A percentile compares a stretch with the other conserved stretches of the same genome.
Evolutionary conservation across 2,797 vertebrate genomes (phyloP).

Genomic region (Liparis tanakae): DNA sequence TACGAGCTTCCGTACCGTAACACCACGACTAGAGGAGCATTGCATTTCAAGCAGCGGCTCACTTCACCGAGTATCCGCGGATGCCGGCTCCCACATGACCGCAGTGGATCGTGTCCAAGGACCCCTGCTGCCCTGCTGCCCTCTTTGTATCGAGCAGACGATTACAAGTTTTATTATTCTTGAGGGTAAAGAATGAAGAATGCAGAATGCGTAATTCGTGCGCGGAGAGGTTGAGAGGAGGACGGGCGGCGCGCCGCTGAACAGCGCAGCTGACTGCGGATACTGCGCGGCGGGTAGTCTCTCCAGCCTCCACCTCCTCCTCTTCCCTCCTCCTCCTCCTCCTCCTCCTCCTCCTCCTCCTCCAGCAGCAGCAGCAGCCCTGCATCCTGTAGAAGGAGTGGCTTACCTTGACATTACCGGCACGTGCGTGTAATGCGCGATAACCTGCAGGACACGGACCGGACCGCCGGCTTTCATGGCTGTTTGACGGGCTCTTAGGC

Average conservation of each 20-base stretch:
- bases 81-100: no score
- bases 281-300: constrained; percentile 55
- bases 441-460: constrained; percentile 38
- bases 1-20: no score
- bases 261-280: constrained; percentile 73
- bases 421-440: constrained; percentile 35
- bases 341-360: background rate
- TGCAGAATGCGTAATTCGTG: no score
- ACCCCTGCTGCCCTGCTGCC: no score
- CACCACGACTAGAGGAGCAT: no score
- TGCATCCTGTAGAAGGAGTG: constrained; percentile 72
- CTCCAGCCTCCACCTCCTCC: constrained; percentile 27
- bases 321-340: background rate
- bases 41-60: no score
- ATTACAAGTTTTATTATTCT: no score
- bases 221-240: background rate
- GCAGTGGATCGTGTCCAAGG: background rate
- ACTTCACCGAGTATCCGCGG: no score
- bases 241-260: background rate
- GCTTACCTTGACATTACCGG: constrained; percentile 54
- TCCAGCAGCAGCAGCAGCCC: constrained; percentile 36
- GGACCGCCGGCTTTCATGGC: constrained; percentile 54
- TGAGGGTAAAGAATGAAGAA: no score
- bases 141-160: no score
- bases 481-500: constrained; percentile 63